Base-by-base conservation (phyloP, 2,888 invertebrate genomes). In the Scaptomyza cyrtandrae region DNA sequence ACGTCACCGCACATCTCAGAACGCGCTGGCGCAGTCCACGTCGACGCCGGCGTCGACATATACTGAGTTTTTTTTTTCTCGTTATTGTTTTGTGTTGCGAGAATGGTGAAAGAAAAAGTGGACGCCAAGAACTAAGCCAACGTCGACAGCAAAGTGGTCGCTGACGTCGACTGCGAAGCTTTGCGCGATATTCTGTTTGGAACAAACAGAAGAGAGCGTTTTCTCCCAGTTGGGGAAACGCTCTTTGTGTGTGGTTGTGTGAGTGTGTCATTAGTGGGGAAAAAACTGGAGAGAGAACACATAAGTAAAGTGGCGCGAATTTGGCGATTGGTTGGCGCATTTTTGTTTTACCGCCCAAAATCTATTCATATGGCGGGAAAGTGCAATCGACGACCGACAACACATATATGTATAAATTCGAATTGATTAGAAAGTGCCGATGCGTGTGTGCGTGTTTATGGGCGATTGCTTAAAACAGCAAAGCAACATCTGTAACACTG, bases 301-400 rank as follows among this genome's bases (percentile, higher is more conserved):
- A 48, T 63, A 84, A 49, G 49, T 49, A 49, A 86, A 86, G 78
- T 86, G 88, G 86, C 88, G 85, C 84, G 88, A 86, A 85, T 85
- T 83, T 83, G 86, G 76, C 84, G 76, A 86, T 88, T 80, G 56
- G 81, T 84, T 86, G 79, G 79, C 86, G 88, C 85, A 83, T 74
- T 83, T 87, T 81, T 70, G 78, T 75, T 82, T 83, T 87, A 82
- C 82, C 88, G 88, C 83, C 83, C 86, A 83, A 83, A 87, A 82
- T 86, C 83, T 77, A 80, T 84, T 56, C 70, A 54, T 69, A 75
- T 88, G 83, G 83, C 83, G 83, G 71, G 83, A 88, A 79, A 82
- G 74, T 88, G 83, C 88, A 88, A 86, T 83, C 79, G 60, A 66
- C 69, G 71, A 70, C 77, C 76, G 71, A 73, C 57, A 79, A 14